Percentiles rank a stretch among this genome's conserved stretches.
Evolutionary conservation across 2,888 invertebrate species (phyloP).

Genomic region (Drosophila hamatofila): DNA sequence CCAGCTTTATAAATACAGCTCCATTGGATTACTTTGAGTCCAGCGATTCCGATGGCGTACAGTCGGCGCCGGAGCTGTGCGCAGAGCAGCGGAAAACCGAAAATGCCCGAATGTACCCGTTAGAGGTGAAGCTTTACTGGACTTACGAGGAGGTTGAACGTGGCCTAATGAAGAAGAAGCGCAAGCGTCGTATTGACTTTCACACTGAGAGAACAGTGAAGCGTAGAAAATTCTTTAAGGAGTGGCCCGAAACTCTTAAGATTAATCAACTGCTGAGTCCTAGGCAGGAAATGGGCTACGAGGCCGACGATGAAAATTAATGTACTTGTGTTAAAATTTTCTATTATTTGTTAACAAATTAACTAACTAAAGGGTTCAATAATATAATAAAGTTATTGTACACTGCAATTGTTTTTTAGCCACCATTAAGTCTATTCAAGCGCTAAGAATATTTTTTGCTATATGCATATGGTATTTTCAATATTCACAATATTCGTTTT

Average conservation of each 20-base stretch:
- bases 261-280: background rate
- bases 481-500: too few species aligned
- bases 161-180: background rate
- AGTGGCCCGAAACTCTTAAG: background rate
- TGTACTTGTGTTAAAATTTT: too few species aligned
- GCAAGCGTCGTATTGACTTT: slow-evolving; percentile 3
- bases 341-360: too few species aligned
- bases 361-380: too few species aligned
- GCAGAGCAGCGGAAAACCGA: background rate
- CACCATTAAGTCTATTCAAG: too few species aligned
- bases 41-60: slow-evolving; percentile 15
- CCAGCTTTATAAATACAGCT: background rate
- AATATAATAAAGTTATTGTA: too few species aligned
- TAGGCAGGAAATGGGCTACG: slow-evolving; percentile 25
- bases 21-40: background rate
- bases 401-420: too few species aligned
- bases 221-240: background rate
- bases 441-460: too few species aligned
- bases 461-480: too few species aligned
- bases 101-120: slow-evolving; percentile 7
- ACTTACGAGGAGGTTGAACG: background rate
- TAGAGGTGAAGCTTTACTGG: slow-evolving; percentile 7
- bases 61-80: slow-evolving; percentile 27
- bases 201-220: background rate
- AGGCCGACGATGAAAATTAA: slow-evolving; percentile 32